Evolutionary conservation across 2,797 vertebrate genomes (phyloP).

Genomic region (Peromyscus melanophrys): DNA sequence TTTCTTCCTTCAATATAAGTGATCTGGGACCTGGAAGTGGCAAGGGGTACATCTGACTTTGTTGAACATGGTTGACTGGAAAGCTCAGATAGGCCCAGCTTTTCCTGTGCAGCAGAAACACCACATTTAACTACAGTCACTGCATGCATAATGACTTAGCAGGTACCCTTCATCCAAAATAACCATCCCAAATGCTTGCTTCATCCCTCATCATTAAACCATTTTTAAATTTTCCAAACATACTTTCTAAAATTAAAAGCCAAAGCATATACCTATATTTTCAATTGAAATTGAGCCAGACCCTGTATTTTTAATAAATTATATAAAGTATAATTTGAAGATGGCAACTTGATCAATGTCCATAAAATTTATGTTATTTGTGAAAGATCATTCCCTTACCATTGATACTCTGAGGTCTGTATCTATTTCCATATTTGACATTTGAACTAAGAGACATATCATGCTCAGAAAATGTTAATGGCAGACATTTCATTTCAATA

Average conservation of each 20-base stretch:
- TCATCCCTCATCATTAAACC: slow-evolving; percentile 2
- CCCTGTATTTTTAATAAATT: slow-evolving; percentile 18
- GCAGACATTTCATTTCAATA: neutral
- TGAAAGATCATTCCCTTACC: neutral
- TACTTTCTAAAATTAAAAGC: slow-evolving; percentile 47
- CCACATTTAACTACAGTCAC: slow-evolving; percentile 47
- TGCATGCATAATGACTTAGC: neutral
- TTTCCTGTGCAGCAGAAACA: neutral
- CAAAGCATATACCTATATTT: neutral
- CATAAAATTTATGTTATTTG: slow-evolving; percentile 36
- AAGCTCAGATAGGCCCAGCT: neutral
- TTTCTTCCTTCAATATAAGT: neutral
- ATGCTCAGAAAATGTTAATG: neutral
- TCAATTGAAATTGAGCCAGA: slow-evolving; percentile 20
- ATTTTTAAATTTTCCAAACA: neutral
- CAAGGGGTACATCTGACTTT: neutral
- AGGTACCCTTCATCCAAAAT: slow-evolving; percentile 17
- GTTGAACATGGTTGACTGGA: neutral
- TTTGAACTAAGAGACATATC: neutral
- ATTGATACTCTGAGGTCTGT: neutral
- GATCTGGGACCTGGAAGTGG: neutral
- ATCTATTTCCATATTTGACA: slow-evolving; percentile 55
- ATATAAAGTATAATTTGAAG: slow-evolving; percentile 25
- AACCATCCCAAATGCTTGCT: slow-evolving; percentile 12
- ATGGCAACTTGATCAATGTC: neutral